phyloP scores from a whole-genome alignment of 2,113 vertebrate genomes.

The Carollia perspicillata region DNA sequence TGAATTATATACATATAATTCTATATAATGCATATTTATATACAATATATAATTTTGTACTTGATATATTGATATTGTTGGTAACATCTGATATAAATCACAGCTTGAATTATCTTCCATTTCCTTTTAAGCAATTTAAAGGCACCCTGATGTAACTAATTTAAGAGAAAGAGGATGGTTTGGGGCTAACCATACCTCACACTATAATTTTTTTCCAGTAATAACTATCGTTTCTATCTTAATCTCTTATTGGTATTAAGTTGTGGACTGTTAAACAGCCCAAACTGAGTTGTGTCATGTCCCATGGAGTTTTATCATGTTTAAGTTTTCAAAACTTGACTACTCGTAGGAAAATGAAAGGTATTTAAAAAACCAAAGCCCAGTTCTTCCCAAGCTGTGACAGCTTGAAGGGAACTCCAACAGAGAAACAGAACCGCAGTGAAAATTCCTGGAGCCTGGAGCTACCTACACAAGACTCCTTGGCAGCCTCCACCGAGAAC shows the following conservation, averaged over 20 bases:
- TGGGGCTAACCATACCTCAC: neutral
- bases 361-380: constrained; percentile 14
- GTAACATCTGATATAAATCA: neutral
- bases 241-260: constrained; percentile 50
- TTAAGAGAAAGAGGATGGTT: neutral
- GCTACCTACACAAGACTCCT: constrained; percentile 48
- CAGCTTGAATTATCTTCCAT: neutral
- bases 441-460: constrained; percentile 32
- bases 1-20: neutral
- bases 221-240: constrained; percentile 48
- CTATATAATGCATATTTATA: no score
- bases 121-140: constrained; percentile 40
- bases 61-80: neutral
- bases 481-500: constrained; percentile 39
- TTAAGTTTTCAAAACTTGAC: constrained; percentile 55
- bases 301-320: constrained; percentile 46
- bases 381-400: constrained; percentile 52
- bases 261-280: constrained; percentile 56
- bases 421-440: constrained; percentile 53
- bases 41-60: neutral
- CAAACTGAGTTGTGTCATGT: constrained; percentile 50
- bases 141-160: neutral
- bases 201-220: constrained; percentile 21
- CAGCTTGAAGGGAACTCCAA: constrained; percentile 59
- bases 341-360: constrained; percentile 50